Evolutionary conservation across 2,113 vertebrate species (phyloP), one percentile per base, ranked within the genome.

Genomic region (Cairina moschata): DNA sequence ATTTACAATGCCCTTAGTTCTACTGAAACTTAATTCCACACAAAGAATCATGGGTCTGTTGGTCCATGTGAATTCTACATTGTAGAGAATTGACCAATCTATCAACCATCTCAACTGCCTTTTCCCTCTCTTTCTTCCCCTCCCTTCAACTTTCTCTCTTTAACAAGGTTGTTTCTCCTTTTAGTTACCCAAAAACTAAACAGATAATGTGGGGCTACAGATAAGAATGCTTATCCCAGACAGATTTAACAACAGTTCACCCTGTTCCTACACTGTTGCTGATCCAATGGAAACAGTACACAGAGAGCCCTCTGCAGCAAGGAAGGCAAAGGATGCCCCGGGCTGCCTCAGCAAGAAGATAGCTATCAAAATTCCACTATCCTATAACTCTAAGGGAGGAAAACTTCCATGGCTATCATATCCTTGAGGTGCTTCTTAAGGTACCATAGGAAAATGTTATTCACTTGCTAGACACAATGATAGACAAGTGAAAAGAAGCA

Each of bases 91-190:
- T 77, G 67, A 63, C 28, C 68, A 80, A 73, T 72, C 59, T 79
- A 34, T 6, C 15, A 59, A 13, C 20, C 46, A 13, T 50, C 46
- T 84, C 36, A 50, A 55, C 54, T 31, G 32, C 17, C 6, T 82
- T 78, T 63, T 65, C 12, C 15, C 36, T 12, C 11, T 42, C 2
- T 23, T 77, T 75, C 25, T 54, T 31, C 13, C 14, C 16, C 9
- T 9, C 25, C 25, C 3, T 58, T 3, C 25, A 13, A 42, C n/a
- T 67, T 20, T 29, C 40, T 58, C 63, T 18, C 13, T 48, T 11
- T 13, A 82, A 76, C 72, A 77, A 46, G 93, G 91, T 74, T 96
- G 48, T 66, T 97, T 83, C 88, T 95, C 29, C 46, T 96, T 96
- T 93, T 88, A 67, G 26, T 93, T 90, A 52, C 83, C 58, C 9